These are phyloP conservation scores for Mungos mungo DNA, from an alignment of 2,113 vertebrate genomes.

Conservation along the genomic window DNA sequence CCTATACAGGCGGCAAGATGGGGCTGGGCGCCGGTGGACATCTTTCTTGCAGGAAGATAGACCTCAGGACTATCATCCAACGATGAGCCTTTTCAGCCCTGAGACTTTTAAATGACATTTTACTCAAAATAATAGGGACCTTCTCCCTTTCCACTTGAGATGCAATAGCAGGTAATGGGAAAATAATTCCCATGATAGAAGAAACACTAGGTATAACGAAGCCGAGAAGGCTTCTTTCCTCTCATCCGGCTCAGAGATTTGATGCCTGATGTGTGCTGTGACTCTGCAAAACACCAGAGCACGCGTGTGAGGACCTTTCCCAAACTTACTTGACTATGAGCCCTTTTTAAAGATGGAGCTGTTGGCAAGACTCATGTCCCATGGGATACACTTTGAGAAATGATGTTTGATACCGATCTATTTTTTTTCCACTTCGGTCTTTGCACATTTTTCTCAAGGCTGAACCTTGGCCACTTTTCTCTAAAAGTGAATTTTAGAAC, in stretches of 20 bases:
- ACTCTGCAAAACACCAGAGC: background rate
- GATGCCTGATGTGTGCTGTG: rapidly evolving
- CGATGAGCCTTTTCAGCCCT: background rate
- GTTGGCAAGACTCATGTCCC: background rate
- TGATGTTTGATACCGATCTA: background rate
- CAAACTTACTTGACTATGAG: background rate
- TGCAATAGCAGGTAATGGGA: background rate
- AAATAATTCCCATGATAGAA: background rate
- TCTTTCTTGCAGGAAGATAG: background rate
- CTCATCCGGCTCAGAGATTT: background rate
- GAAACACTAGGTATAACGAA: background rate
- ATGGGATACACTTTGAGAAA: background rate
- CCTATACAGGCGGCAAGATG: background rate
- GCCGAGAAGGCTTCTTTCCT: background rate
- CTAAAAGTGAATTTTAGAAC: background rate
- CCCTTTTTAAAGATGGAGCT: background rate
- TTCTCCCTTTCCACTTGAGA: background rate
- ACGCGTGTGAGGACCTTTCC: background rate
- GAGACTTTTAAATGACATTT: background rate
- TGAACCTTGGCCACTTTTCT: background rate
- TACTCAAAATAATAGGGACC: background rate
- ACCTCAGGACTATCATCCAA: background rate
- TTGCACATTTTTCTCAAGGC: background rate
- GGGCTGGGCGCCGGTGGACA: background rate
- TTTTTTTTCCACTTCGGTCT: background rate